Base-by-base conservation (phyloP, 1,140 invertebrate species). In the Augochlora pura region DNA sequence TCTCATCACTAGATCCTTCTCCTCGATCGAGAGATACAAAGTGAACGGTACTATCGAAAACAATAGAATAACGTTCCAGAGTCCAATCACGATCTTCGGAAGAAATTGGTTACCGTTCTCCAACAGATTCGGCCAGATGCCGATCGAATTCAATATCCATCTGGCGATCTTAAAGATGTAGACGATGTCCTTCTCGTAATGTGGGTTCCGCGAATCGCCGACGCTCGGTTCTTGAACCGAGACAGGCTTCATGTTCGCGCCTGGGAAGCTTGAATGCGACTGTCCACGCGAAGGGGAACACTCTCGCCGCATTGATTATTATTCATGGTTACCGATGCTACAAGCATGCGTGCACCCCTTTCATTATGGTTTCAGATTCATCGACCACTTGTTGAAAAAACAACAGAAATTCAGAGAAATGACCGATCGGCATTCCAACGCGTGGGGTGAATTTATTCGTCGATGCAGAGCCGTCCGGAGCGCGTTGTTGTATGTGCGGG, bases 101-200 rank as follows among this genome's bases (percentile, higher is more conserved):
- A 42, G 12, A 39, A 71, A 46, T 25, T 12, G 64, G 10, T n/a
- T 39, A 0, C 27, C 14, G 14, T 42, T 27, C 0, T 23, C 12
- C 16, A 59, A 21, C 1, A 64, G 0, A 25, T 0, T 4, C n/a
- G 87, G 86, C 88, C 87, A 88, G 21, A 89, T 85, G 3, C 86
- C 86, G 12, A 81, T 21, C 0, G 86, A 71, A 12, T 32, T 60
- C 8, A 78, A 38, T 10, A 86, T 77, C 79, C 77, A 86, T 3
- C 46, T 70, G 23, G 39, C 68, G 6, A 76, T 7, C 18, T 79
- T 86, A 4, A 79, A 62, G 5, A 80, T 32, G 25, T 75, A 32
- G 25, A 21, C 16, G 12, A 77, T 57, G 27, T 80, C 74, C 25
- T 38, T 46, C 32, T 76, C 46, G 32, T 84, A 80, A 21, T 27